phyloP scores from a whole-genome alignment of 1,140 invertebrate species.

The Lasaia peninsularis region DNA sequence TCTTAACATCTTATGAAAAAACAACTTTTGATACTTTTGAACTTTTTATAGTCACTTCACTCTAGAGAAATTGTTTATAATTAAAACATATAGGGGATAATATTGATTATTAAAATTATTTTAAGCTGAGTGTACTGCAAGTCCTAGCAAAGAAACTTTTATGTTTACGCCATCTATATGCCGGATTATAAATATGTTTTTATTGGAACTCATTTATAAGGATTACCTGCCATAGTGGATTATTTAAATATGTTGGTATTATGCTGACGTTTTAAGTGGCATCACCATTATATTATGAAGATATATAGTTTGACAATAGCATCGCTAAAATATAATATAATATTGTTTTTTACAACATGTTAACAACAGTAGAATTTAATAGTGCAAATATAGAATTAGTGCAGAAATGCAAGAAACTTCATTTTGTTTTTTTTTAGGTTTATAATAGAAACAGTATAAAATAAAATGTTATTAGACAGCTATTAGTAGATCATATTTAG shows the following conservation, averaged over 20 bases:
- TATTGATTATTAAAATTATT: neutral
- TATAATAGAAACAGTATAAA: too few species aligned
- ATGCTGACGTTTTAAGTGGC: slow-evolving; percentile 6
- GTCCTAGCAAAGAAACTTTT: slow-evolving; percentile 6
- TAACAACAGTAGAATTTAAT: neutral
- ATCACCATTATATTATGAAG: neutral
- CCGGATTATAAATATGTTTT: slow-evolving; percentile 7
- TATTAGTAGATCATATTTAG: too few species aligned
- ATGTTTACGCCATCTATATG: slow-evolving; percentile 6
- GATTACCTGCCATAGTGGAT: slow-evolving; percentile 3
- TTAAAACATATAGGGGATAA: neutral
- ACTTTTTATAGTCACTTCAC: neutral
- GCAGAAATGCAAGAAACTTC: too few species aligned
- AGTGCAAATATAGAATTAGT: too few species aligned
- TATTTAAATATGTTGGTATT: slow-evolving; percentile 12
- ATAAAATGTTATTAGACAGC: too few species aligned
- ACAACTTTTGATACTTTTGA: too few species aligned
- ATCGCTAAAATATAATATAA: neutral
- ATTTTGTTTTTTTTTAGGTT: too few species aligned
- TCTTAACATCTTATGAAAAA: too few species aligned
- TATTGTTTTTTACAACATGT: too few species aligned
- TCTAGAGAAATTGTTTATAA: too few species aligned
- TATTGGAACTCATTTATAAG: slow-evolving; percentile 9
- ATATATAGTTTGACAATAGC: neutral
- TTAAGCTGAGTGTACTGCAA: neutral